Evolutionary conservation across 2,888 invertebrate genomes (phyloP), one percentile per base, ranked within the genome.

Genomic region (Nephrotoma guestfalica): DNA sequence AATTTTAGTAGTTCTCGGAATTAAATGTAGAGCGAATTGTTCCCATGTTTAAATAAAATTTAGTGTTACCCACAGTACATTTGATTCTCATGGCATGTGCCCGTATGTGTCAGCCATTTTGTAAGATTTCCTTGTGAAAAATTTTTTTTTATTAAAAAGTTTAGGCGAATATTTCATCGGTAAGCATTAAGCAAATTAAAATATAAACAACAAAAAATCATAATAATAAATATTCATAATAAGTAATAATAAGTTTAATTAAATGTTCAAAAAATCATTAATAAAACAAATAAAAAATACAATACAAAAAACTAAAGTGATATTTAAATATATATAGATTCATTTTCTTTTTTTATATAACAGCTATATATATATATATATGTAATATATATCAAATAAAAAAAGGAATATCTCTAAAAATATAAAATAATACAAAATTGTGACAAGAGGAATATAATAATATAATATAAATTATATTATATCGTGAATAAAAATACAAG

Each of bases 71-170:
- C 86, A 86, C 83, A 86, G 84, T 86, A 85, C 57, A 41, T 86
- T 93, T 90, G 91, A 92, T 92, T 92, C 91, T 92, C 92, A 92
- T 93, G 93, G 94, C 93, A 94, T 94, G 94, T 93, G 93, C 93
- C 93, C 92, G 86, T 87, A 86, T 92, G 92, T 92, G 93, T 93
- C 94, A 93, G 94, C 94, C 94, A 94, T 94, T 94, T 94, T 94
- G 93, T 93, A 71, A 93, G 92, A 93, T 93, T 93, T 93, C 92
- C 92, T 93, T 92, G 93, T 93, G 93, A 93, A 87, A n/a, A 87
- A 93, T 93, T 93, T 92, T 93, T 93, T 93, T 93, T 92, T 71
- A 71, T 71, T 71, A 71, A 71, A 71, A 92, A 93, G 92, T 93
- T 93, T 91, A 91, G 91, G 88, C 91, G 90, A 92, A 93, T 92